Conservation (phyloP, 1,140 invertebrate species). For the Agrilus planipennis region DNA sequence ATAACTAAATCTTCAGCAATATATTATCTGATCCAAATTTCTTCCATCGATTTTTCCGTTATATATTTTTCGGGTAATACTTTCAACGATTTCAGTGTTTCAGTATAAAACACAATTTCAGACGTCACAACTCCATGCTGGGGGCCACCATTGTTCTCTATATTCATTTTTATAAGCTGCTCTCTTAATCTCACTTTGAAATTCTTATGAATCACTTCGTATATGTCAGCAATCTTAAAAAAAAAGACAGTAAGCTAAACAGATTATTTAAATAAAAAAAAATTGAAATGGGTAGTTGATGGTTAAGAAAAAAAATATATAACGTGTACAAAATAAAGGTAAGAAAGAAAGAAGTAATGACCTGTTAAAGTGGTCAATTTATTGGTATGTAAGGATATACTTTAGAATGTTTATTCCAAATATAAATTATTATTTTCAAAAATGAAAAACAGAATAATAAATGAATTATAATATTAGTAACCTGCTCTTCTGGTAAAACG, state of each 20-base stretch:
- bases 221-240: conserved; percentile 51
- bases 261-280: background rate
- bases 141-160: conserved; percentile 88
- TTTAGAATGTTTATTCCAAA: no score
- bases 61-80: conserved; percentile 62
- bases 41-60: conserved; percentile 61
- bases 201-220: conserved; percentile 70
- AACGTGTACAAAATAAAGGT: no score
- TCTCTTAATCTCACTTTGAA: conserved; percentile 80
- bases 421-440: no score
- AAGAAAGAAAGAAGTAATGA: no score
- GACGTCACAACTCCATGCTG: conserved; percentile 92
- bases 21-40: conserved; percentile 61
- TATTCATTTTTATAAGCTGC: conserved; percentile 74
- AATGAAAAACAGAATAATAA: no score
- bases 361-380: no score
- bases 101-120: conserved; percentile 90
- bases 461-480: no score
- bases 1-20: no score
- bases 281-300: no score
- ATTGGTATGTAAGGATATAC: no score
- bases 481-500: conserved; percentile 62
- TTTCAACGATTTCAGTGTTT: conserved; percentile 77
- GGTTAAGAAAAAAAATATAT: no score
- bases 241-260: conserved; percentile 8